Evolutionary conservation across 2,113 vertebrate species (phyloP), one percentile per base, ranked within the genome.

Genomic region (Raphicerus campestris): DNA sequence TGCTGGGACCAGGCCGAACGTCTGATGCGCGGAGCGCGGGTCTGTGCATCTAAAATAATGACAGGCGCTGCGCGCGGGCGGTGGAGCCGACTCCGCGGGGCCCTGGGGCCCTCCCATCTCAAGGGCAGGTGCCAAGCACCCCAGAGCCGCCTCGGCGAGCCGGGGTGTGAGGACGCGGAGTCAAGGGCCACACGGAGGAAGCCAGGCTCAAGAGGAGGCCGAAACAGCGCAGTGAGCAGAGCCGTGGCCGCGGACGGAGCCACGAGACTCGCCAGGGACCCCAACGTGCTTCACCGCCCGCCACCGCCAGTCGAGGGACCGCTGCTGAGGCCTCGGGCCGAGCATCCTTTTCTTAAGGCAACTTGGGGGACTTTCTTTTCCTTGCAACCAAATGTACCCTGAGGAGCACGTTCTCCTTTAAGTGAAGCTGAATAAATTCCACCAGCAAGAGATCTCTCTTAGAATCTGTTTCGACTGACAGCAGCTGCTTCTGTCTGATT

Each of bases 391-490:
- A 95, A 75, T 88, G 77, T 16, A n/a, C 61, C 53, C 80, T 51
- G 80, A 92, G 60, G 32, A 78, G 7, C 4, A 91, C 91, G 53
- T 77, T 95, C 80, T 92, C 73, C 83, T 49, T 55, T 95, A 98
- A 97, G 86, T 55, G 92, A 66, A 94, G 45, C 86, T 0, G 5
- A 93, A 96, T 82, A 63, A n/a, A 86, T 61, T 92, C 95, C 92
- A 89, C 97, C 66, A 97, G 97, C 61, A 97, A 97, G 96, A 94
- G 94, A 97, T 49, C 77, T 73, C 85, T 86, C 91, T 96, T 75
- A 56, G n/a, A 91, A 96, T 97, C 94, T 95, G 96, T 93, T 93
- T 96, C 96, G 60, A 63, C 92, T 89, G 97, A 98, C 93, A 95
- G 93, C 94, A 94, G 98, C 97, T 91, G 77, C 80, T 92, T 95